A percentile compares a stretch with the other conserved stretches of the same genome.
Conservation (phyloP, 2,797 vertebrate species). For the Poecile montanus region DNA sequence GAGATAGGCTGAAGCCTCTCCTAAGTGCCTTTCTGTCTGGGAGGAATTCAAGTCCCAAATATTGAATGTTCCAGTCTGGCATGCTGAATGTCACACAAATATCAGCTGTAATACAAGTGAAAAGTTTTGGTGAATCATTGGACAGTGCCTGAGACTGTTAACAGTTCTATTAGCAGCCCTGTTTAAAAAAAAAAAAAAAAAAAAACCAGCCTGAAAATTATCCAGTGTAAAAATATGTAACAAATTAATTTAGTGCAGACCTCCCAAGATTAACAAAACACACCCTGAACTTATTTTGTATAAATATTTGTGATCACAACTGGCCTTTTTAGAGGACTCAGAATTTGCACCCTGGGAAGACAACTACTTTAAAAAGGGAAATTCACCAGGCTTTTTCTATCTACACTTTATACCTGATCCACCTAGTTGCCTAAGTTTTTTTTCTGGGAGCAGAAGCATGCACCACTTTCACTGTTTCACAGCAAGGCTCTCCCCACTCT, state of each 20-base stretch:
- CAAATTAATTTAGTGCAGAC: background rate
- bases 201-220: background rate
- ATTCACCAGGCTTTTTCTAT: background rate
- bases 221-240: background rate
- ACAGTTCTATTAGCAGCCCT: background rate
- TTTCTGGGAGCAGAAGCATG: background rate
- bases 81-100: background rate
- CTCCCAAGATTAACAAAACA: constrained; percentile 26
- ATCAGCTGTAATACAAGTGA: constrained; percentile 40
- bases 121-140: constrained; percentile 10
- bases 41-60: constrained; percentile 10
- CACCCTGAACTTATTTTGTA: constrained; percentile 2
- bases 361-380: background rate
- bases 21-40: constrained; percentile 53
- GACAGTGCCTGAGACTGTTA: background rate
- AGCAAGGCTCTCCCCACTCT: background rate
- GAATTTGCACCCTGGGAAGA: background rate
- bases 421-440: background rate
- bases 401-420: background rate
- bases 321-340: background rate
- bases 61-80: constrained; percentile 52
- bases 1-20: background rate
- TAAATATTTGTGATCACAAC: background rate
- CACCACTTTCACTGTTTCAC: background rate
- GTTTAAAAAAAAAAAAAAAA: background rate